Evolutionary conservation across 2,888 invertebrate species (phyloP), one percentile per base, ranked within the genome.

Genomic region (Pediacus dermestoides): DNA sequence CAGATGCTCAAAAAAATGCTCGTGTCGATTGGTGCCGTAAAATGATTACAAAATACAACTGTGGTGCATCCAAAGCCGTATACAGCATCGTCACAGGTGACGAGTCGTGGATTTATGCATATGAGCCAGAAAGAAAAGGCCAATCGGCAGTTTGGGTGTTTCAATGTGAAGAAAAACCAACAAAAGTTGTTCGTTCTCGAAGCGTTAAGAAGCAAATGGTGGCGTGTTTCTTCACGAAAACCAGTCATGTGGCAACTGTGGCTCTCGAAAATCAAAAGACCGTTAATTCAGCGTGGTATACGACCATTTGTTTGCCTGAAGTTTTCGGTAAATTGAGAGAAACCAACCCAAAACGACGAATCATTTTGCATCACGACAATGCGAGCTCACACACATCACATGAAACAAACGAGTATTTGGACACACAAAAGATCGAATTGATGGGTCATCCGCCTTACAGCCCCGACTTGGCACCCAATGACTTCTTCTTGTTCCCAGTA

Each of bases 121-220:
- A 16, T 36, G 30, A 32, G n/a, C 30, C 30, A n/a, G 30, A 36
- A 36, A 36, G 7, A 8, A 37, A 30, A 37, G 21, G 22, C 18
- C 18, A 32, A 3, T 32, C 31, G 2, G 22, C 30, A 37, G 33
- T 44, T 23, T 44, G 38, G 34, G 43, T 46, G 7, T 48, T 48
- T 26, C 46, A 51, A 50, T 6, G 18, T 18, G 37, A 38, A 16
- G 46, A 51, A 31, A 46, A 44, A 23, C 32, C 40, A 40, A 46
- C 40, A 33, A 43, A 45, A 43, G 42, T 44, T 34, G 43, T 48
- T 41, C 44, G 46, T 25, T 30, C 37, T 11, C 31, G 44, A 33
- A 45, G 43, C 31, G n/a, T 23, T 10, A 23, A 34, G 23, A 44
- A 44, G 27, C 42, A 46, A 46, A 48, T 46, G 41, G 37, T 46